Base-by-base conservation (phyloP, 1,140 invertebrate genomes). In the Lasaia peninsularis region DNA sequence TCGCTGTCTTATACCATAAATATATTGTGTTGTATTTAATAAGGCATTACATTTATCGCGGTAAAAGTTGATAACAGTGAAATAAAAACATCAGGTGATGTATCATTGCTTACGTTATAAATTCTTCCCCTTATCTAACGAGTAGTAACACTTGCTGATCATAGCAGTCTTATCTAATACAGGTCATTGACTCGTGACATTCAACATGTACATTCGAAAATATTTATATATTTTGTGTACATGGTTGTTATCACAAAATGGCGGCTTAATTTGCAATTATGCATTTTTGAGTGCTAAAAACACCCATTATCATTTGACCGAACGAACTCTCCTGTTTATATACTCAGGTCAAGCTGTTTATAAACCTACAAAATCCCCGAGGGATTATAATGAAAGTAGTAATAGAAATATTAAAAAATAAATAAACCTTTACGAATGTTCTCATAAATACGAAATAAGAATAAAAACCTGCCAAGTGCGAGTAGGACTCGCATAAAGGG, bases 101-200 rank as follows among this genome's bases (percentile, higher is more conserved):
- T 44, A 14, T 44, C 40, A 44, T 2, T 44, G 18, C 18, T 44
- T 44, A 44, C 40, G 40, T 20, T 20, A 11, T 37, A 40, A 14
- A 44, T 44, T 44, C 16, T 7, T 44, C 11, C 20, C 10, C 16
- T 44, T 44, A 44, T 44, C 40, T 44, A 1, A 20, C 0, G 16
- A 18, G 40, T 44, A 44, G 40, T 44, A 44, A 44, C 16, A 11
- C 40, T 44, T 44, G 40, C 5, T 40, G 16, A 24, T 55, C 35
- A 44, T 11, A 44, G 37, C 49, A 50, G 44, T 28, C 40, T 75
- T 79, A 80, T 84, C 81, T 84, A 80, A 78, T 74, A 74, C 62
- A 71, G 80, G 80, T 78, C 78, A 62, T 87, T 87, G 69, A 87
- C 84, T 58, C 52, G 78, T 84, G 76, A 87, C 77, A 82, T 87